Conservation (phyloP, 2,113 vertebrate genomes). For the Limnothrissa miodon region DNA sequence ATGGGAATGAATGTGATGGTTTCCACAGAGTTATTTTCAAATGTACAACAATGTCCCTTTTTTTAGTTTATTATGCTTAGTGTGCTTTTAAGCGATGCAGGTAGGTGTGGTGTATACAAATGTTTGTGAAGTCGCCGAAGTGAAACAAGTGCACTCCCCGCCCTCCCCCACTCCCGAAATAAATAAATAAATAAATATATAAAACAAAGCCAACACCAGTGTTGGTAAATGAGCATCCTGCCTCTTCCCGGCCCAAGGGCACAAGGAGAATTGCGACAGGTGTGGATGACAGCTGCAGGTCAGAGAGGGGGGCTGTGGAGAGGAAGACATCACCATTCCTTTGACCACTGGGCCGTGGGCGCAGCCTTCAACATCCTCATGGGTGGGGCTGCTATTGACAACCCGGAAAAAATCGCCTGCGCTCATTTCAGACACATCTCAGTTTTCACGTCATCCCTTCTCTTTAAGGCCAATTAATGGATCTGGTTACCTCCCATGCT, state of each 20-base stretch:
- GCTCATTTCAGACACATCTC: not conserved
- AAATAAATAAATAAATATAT: not conserved
- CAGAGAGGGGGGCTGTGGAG: not conserved
- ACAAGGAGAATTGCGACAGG: not conserved
- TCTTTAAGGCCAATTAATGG: not conserved
- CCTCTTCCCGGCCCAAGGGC: not conserved
- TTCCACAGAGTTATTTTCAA: not conserved
- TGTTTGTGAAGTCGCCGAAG: not conserved
- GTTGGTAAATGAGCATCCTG: not conserved
- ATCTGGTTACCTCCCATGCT: not conserved
- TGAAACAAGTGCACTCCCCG: not conserved
- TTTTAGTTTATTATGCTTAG: not conserved
- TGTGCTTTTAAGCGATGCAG: not conserved
- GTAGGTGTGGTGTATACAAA: not conserved
- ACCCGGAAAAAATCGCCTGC: not conserved
- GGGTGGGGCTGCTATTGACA: conserved; percentile 8
- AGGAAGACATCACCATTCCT: not conserved
- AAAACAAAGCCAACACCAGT: conserved; percentile 4
- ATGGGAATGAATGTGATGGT: not conserved
- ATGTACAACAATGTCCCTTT: not conserved
- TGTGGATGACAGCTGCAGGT: not conserved
- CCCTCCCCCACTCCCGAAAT: not conserved
- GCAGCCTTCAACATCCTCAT: not conserved
- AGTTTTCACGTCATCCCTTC: not conserved
- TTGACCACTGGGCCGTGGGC: not conserved